Conservation (phyloP, 2,113 vertebrate genomes). For the Notechis scutatus region DNA sequence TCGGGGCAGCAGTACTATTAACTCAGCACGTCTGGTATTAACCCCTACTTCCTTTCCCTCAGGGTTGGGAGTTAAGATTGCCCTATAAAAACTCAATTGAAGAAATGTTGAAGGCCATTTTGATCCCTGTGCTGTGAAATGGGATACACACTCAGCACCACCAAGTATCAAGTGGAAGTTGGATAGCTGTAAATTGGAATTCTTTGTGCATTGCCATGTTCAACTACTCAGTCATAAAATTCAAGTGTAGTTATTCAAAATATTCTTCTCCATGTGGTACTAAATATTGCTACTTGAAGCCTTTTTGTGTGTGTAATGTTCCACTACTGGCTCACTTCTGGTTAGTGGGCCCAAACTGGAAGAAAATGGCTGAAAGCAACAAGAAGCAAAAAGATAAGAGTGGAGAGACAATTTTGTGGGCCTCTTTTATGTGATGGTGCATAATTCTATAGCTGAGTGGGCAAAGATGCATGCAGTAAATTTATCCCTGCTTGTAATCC, state of each 20-base stretch:
- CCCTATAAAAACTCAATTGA: constrained; percentile 32
- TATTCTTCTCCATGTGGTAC: background rate
- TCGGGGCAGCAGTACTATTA: constrained; percentile 38
- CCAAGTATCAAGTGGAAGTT: background rate
- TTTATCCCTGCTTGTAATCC: background rate
- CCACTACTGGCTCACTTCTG: background rate
- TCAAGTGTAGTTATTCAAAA: background rate
- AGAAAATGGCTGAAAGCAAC: background rate
- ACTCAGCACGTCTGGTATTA: constrained; percentile 34
- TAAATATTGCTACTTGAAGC: background rate
- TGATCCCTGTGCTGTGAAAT: constrained; percentile 11
- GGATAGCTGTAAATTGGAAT: constrained; percentile 25
- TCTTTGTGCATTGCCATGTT: background rate
- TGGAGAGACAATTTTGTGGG: background rate
- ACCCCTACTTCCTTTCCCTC: constrained; percentile 34
- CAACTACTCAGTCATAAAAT: background rate
- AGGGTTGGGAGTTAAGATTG: background rate
- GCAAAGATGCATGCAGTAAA: background rate
- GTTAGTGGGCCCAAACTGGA: background rate
- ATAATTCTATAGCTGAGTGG: background rate
- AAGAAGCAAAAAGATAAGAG: background rate
- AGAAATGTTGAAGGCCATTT: background rate
- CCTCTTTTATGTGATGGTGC: background rate
- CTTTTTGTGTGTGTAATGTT: background rate
- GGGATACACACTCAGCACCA: background rate